Conservation (phyloP, 2,888 invertebrate genomes). For the Ernsta delagoae region DNA sequence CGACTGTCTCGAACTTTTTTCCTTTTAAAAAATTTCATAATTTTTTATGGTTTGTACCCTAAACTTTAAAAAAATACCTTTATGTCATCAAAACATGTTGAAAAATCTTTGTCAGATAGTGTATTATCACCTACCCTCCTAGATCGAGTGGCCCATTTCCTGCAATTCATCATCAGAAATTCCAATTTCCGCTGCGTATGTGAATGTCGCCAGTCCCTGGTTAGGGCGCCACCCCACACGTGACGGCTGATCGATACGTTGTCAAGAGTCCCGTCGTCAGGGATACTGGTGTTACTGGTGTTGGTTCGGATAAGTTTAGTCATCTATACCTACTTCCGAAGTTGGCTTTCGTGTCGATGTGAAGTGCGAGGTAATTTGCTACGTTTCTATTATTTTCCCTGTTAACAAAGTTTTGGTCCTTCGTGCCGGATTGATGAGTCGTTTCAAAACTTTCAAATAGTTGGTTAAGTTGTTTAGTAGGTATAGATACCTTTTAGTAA, state of each 20-base stretch:
- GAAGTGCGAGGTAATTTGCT: conserved; percentile 26
- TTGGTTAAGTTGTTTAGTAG: background rate
- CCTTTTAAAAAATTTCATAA: too few species aligned
- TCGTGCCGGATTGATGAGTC: conserved; percentile 12
- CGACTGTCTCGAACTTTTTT: too few species aligned
- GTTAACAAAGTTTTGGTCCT: conserved; percentile 19
- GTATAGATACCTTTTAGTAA: background rate
- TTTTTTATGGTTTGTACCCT: too few species aligned
- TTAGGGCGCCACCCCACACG: conserved; percentile 48
- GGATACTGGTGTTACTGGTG: conserved; percentile 39
- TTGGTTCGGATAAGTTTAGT: conserved; percentile 15
- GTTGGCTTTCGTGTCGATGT: conserved; percentile 20
- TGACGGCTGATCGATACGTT: conserved; percentile 50
- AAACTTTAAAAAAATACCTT: too few species aligned
- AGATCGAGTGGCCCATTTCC: conserved; percentile 3
- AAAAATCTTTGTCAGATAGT: too few species aligned
- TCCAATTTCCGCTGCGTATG: conserved; percentile 26
- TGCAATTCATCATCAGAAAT: conserved; percentile 17
- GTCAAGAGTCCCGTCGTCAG: conserved; percentile 48
- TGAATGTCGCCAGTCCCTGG: conserved; percentile 11
- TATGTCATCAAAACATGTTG: too few species aligned
- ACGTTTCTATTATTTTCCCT: background rate
- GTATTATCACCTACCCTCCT: background rate
- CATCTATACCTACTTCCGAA: conserved; percentile 24
- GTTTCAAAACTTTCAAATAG: background rate